Conservation (phyloP, 2,888 invertebrate species). For the Rhopalosiphum nymphaeae region DNA sequence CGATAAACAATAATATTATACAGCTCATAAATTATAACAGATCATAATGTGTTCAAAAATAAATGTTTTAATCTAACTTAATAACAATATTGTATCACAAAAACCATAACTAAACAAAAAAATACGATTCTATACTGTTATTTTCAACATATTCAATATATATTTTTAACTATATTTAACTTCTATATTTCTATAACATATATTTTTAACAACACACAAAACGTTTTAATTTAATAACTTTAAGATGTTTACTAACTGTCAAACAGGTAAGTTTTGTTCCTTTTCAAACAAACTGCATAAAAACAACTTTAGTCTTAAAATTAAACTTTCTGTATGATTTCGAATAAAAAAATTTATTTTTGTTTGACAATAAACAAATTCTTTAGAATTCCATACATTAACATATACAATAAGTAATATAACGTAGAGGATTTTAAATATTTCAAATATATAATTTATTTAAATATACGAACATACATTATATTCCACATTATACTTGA, state of each 20-base stretch:
- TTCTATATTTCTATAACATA: neutral
- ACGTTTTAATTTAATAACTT: neutral
- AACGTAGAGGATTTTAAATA: neutral
- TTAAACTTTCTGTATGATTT: conserved; percentile 12
- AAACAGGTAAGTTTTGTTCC: neutral
- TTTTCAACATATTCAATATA: neutral
- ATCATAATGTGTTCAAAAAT: neutral
- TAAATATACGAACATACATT: neutral
- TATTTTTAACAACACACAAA: neutral
- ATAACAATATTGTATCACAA: neutral
- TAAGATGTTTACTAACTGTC: neutral
- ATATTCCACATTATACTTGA: neutral
- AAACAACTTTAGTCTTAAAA: neutral
- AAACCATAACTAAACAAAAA: neutral
- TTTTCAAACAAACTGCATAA: neutral
- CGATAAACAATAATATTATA: neutral
- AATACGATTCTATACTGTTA: neutral
- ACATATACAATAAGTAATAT: neutral
- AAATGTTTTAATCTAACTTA: neutral
- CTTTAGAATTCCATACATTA: neutral
- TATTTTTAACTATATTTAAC: neutral
- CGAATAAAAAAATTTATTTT: conserved; percentile 19
- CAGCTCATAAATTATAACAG: neutral
- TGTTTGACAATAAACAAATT: neutral
- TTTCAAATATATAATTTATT: neutral